These are phyloP conservation scores for Notodonta ziczac DNA, from an alignment of 2,888 invertebrate species.

Conservation along the genomic window DNA sequence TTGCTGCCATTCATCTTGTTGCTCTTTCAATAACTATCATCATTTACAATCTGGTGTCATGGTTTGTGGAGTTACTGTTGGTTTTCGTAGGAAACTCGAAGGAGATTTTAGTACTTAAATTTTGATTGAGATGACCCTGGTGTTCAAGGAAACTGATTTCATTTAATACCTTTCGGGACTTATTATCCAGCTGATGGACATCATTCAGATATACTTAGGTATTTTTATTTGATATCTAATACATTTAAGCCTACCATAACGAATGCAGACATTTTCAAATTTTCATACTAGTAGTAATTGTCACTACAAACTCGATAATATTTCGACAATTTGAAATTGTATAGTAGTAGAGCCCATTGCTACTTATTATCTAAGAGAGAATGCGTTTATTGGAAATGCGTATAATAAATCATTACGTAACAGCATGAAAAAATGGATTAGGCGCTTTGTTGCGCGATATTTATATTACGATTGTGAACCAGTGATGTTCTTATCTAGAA, in stretches of 20 bases:
- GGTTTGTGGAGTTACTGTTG: conserved; percentile 2
- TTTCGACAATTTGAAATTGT: neutral
- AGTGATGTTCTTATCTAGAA: conserved; percentile 14
- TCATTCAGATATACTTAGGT: too few relatives aligned
- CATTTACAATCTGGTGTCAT: conserved; percentile 19
- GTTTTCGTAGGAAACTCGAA: conserved; percentile 8
- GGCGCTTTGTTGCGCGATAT: conserved; percentile 15
- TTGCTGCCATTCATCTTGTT: conserved; percentile 27
- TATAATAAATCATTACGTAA: conserved; percentile 37
- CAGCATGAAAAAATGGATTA: conserved; percentile 32
- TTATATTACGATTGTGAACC: conserved; percentile 4
- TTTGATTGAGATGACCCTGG: too few relatives aligned
- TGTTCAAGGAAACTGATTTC: too few relatives aligned
- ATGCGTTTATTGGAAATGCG: conserved; percentile 35
- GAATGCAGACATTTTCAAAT: too few relatives aligned
- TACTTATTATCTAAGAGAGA: conserved; percentile 43
- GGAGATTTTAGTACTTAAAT: too few relatives aligned
- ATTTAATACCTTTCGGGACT: too few relatives aligned
- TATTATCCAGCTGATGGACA: too few relatives aligned
- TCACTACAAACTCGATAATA: neutral
- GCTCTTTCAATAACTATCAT: conserved; percentile 36
- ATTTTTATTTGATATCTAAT: too few relatives aligned
- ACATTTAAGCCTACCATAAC: too few relatives aligned
- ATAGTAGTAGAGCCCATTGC: neutral
- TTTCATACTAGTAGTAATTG: too few relatives aligned